These are phyloP conservation scores for Ammospiza caudacuta DNA, from an alignment of 2,113 vertebrate species.

Conservation along the genomic window DNA sequence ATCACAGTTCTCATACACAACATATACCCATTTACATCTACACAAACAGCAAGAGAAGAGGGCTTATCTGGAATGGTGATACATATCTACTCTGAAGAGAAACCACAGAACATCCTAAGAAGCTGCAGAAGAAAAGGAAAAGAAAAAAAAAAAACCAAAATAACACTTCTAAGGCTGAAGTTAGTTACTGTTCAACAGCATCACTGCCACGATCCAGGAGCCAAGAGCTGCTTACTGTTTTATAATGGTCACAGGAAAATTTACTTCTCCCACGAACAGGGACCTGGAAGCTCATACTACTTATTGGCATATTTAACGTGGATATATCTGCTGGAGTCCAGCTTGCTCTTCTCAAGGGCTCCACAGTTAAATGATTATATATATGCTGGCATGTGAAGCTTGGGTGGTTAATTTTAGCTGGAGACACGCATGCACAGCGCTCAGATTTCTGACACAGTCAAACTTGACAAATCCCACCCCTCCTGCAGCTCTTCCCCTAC, in stretches of 20 bases:
- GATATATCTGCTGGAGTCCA: background rate
- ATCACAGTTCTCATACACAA: background rate
- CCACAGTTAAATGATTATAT: conserved; percentile 46
- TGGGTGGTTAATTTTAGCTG: conserved; percentile 82
- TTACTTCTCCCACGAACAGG: conserved; percentile 82
- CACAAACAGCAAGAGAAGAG: conserved; percentile 7
- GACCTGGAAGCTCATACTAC: conserved; percentile 67
- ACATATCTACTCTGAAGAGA: background rate
- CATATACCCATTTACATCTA: background rate
- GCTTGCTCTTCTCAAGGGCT: conserved; percentile 15
- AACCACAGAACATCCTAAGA: conserved; percentile 2
- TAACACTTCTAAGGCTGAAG: background rate
- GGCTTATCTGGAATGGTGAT: background rate
- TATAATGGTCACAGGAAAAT: conserved; percentile 85
- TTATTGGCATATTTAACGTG: conserved; percentile 72
- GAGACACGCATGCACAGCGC: conserved; percentile 52
- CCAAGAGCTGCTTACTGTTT: conserved; percentile 81
- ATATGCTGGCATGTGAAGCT: conserved; percentile 28
- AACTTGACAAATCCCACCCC: conserved; percentile 18
- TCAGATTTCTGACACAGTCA: conserved; percentile 72
- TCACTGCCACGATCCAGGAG: background rate
- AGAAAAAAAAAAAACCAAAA: background rate
- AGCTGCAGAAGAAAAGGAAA: background rate
- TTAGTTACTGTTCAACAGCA: background rate
- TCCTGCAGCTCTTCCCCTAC: background rate